A percentile compares a stretch with the other conserved stretches of the same genome.
phyloP scores from a whole-genome alignment of 2,888 invertebrate genomes.

The Cephalotes varians region DNA sequence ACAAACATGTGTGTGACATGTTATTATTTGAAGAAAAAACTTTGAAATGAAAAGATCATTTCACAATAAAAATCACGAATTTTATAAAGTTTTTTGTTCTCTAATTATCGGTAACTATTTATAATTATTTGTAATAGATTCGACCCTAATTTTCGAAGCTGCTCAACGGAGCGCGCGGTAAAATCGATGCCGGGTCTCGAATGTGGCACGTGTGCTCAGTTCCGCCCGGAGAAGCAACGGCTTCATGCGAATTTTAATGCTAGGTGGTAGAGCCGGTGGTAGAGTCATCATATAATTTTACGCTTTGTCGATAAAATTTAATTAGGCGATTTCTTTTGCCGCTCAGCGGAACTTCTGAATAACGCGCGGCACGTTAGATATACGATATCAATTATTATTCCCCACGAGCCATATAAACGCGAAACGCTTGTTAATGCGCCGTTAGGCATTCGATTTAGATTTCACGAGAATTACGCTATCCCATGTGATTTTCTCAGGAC shows the following conservation, averaged over 20 bases:
- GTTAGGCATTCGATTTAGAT: slow-evolving; percentile 36
- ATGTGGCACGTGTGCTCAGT: slow-evolving; percentile 40
- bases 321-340: slow-evolving; percentile 53
- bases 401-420: slow-evolving; percentile 15
- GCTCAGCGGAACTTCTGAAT: slow-evolving; percentile 43
- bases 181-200: slow-evolving; percentile 37
- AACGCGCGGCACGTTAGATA: slow-evolving; percentile 42
- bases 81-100: background rate
- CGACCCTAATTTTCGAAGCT: slow-evolving; percentile 27
- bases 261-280: background rate
- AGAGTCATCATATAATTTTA: slow-evolving; percentile 51
- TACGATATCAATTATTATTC: slow-evolving; percentile 51
- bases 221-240: slow-evolving; percentile 22
- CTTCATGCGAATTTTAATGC: slow-evolving; percentile 44
- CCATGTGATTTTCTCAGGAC: slow-evolving; percentile 16
- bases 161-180: slow-evolving; percentile 26
- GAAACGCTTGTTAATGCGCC: slow-evolving; percentile 45
- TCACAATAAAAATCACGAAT: background rate
- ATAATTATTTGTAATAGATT: slow-evolving; percentile 1
- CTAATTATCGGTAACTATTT: background rate
- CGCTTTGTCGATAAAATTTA: slow-evolving; percentile 61
- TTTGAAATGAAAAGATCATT: background rate
- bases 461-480: slow-evolving; percentile 22
- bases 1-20: too few species aligned
- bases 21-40: background rate